Evolutionary conservation across 2,888 invertebrate genomes (phyloP).

Genomic region (Philonicus albiceps): DNA sequence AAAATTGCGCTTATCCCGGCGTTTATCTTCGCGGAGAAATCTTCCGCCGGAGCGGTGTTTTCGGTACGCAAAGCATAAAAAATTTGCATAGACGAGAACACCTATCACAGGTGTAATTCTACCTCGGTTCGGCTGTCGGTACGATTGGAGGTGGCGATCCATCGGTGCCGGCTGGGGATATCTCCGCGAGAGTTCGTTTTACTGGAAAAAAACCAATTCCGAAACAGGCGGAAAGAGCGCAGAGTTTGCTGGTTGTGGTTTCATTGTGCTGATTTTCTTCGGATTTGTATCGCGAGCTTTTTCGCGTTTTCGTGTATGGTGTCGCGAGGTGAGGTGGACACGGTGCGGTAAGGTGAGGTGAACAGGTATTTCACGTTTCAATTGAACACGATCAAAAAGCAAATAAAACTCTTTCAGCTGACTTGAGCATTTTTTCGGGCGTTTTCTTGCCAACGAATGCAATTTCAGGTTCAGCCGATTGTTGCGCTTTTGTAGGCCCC

Average conservation of each 20-base stretch:
- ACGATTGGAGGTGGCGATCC: background rate
- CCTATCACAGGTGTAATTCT: background rate
- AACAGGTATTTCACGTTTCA: background rate
- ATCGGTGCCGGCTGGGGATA: background rate
- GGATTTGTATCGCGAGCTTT: background rate
- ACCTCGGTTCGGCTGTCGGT: background rate
- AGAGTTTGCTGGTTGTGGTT: background rate
- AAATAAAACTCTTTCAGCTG: background rate
- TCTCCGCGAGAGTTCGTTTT: background rate
- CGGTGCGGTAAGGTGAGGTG: background rate
- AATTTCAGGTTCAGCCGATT: background rate
- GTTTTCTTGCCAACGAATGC: background rate
- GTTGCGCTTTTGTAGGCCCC: background rate
- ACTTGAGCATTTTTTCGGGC: background rate
- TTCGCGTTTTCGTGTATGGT: background rate
- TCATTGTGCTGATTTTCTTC: background rate
- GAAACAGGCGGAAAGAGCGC: background rate
- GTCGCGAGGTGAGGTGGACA: background rate
- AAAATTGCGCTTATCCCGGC: background rate
- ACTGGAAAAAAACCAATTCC: background rate
- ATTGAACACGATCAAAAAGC: background rate
- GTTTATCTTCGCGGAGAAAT: background rate
- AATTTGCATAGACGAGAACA: slow-evolving; percentile 1
- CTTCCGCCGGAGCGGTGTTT: background rate
- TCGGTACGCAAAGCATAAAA: background rate